A percentile compares a stretch with the other conserved stretches of the same genome.
Evolutionary conservation across 1,140 invertebrate genomes (phyloP).

Genomic region (Ganaspis sp.): DNA sequence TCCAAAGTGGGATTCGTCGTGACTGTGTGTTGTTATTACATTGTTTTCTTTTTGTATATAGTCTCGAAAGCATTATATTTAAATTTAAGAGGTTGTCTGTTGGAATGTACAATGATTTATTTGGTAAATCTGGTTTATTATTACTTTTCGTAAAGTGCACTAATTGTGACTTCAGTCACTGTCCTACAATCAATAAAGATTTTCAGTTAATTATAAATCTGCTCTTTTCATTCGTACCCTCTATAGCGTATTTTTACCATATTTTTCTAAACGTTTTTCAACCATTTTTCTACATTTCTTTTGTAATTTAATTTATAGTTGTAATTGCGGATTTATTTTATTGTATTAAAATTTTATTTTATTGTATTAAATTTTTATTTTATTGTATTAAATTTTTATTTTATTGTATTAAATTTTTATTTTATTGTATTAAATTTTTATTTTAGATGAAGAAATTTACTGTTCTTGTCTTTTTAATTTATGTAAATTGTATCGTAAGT

Average conservation of each 20-base stretch:
- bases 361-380: background rate
- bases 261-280: background rate
- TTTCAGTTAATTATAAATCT: constrained; percentile 52
- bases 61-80: constrained; percentile 55
- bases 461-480: background rate
- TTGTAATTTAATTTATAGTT: too few relatives aligned
- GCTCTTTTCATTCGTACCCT: constrained; percentile 4
- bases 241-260: background rate
- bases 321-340: too few relatives aligned
- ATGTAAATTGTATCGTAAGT: too few relatives aligned
- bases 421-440: background rate
- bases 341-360: too few relatives aligned
- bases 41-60: constrained; percentile 57
- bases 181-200: constrained; percentile 57
- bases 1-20: constrained; percentile 42
- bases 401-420: background rate
- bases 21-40: constrained; percentile 56
- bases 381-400: background rate
- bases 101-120: constrained; percentile 64
- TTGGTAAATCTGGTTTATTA: constrained; percentile 64
- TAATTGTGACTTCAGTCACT: constrained; percentile 49
- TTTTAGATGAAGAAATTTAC: too few relatives aligned
- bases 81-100: constrained; percentile 65
- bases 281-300: background rate
- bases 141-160: constrained; percentile 56